phyloP scores from a whole-genome alignment of 1,140 invertebrate species.

The Marisa cornuarietis region DNA sequence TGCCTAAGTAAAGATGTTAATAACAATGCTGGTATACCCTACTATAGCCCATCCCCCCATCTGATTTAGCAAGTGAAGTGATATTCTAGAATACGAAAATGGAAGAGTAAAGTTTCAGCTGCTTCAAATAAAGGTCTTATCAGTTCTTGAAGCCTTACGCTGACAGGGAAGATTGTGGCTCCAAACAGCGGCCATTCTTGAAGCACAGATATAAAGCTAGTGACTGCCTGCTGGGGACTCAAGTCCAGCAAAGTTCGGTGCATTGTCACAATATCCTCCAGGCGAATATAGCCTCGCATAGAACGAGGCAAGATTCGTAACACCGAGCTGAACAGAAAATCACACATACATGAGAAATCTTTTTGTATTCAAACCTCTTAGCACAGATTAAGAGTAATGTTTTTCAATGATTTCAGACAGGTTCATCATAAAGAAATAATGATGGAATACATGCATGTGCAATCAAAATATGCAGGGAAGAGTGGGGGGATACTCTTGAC shows the following conservation, averaged over 20 bases:
- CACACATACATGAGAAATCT: neutral
- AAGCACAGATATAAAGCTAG: conserved; percentile 92
- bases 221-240: conserved; percentile 83
- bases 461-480: no score
- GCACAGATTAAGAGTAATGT: no score
- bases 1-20: no score
- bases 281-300: conserved; percentile 48
- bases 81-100: no score
- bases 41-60: no score
- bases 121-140: conserved; percentile 3
- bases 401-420: no score
- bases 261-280: conserved; percentile 77
- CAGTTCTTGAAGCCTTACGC: conserved; percentile 70
- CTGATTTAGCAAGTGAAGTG: no score
- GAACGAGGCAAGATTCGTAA: conserved; percentile 62
- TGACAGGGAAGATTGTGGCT: conserved; percentile 94
- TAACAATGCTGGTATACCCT: no score
- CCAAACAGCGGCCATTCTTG: conserved; percentile 92
- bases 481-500: no score
- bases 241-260: conserved; percentile 89
- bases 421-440: no score
- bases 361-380: neutral
- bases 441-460: no score
- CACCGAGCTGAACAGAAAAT: conserved; percentile 51
- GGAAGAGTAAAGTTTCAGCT: no score